Base-by-base conservation (phyloP, 2,888 invertebrate genomes). In the Ferrisia virgata region DNA sequence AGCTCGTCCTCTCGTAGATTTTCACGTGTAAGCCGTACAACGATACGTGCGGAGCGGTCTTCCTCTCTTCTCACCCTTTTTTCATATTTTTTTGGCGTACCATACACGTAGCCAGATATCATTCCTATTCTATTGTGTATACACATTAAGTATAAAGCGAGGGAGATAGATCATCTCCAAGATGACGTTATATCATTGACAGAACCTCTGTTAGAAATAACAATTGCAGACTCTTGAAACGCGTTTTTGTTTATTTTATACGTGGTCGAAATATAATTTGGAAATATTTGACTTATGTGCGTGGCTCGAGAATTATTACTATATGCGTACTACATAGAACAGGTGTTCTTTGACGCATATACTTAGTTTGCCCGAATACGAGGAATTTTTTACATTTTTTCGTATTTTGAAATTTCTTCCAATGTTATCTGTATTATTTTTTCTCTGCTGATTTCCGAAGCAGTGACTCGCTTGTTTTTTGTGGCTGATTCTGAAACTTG, bases 151-250 rank as follows among this genome's bases (percentile, higher is more conserved):
- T 33, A 31, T 53, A 9, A n/a, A n/a, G n/a, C n/a, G n/a, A 47
- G 47, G 6, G 9, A 47, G 58, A 64, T 25, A 64, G 58, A 64
- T 72, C 33, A 72, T 33, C 72, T 72, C 33, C 33, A 72, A 33
- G 33, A 15, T 33, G 72, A 64, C 58, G 72, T 72, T 72, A 72
- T 72, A 72, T 72, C 72, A 72, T 72, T 72, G 72, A 72, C 64
- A 64, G 25, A 31, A 36, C n/a, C 72, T 31, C 28, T 31, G 64
- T 47, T 72, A 33, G 72, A 72, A 72, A 72, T 72, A 72, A 72
- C 72, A 72, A 64, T 72, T 72, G 25, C 28, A 64, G 33, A 72
- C 72, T 25, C 33, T 72, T 72, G 33, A 72, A 33, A 72, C 33
- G 33, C 33, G 72, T 72, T 72, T 47, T 47, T 47, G 72, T 72